Evolutionary conservation across 2,888 invertebrate species (phyloP).

Genomic region (Neuroscelio doddi): DNA sequence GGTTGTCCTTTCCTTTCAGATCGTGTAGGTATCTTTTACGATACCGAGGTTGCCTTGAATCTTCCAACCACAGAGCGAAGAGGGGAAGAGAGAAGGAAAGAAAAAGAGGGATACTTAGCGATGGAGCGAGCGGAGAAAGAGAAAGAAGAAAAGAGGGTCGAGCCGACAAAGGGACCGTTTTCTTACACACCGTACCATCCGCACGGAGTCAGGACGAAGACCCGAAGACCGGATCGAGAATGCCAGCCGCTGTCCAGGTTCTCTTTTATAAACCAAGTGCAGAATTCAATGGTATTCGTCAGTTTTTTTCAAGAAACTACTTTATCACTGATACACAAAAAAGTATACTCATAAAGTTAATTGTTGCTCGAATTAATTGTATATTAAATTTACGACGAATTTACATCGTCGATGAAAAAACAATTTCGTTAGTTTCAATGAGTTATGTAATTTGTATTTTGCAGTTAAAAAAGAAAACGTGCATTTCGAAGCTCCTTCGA

Average conservation of each 20-base stretch:
- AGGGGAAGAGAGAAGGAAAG: slow-evolving; percentile 25
- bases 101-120: slow-evolving; percentile 9
- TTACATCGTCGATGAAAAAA: no score
- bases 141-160: slow-evolving; percentile 39
- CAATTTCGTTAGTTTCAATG: no score
- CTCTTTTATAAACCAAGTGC: slow-evolving; percentile 27
- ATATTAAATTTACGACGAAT: no score
- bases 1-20: slow-evolving; percentile 41
- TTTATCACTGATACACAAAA: no score
- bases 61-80: slow-evolving; percentile 41
- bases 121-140: slow-evolving; percentile 20
- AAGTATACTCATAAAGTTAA: no score
- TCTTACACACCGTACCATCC: slow-evolving; percentile 52
- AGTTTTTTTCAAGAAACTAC: no score
- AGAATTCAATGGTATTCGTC: slow-evolving; percentile 24
- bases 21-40: slow-evolving; percentile 50
- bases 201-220: slow-evolving; percentile 48
- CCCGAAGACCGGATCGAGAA: slow-evolving; percentile 47
- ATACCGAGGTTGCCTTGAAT: slow-evolving; percentile 45
- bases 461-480: no score
- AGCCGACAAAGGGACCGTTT: slow-evolving; percentile 61
- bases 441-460: no score
- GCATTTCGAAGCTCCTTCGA: no score
- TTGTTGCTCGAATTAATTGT: no score
- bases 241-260: slow-evolving; percentile 41